Evolutionary conservation across 2,888 invertebrate species (phyloP).

Genomic region (Platycheirus rosarum): DNA sequence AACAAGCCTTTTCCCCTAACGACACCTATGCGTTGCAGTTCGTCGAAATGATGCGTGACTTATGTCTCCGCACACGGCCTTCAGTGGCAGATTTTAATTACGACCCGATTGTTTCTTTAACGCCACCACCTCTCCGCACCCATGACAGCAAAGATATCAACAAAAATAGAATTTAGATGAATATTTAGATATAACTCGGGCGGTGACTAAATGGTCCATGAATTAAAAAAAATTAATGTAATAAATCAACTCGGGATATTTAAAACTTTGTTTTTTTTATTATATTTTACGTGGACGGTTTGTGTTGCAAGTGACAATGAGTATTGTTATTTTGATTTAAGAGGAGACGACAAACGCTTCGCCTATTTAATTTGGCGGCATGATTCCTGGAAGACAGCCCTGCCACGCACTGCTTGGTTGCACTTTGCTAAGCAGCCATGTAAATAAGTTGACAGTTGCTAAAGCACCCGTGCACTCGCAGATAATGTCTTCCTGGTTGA

Average conservation of each 20-base stretch:
- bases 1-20: too few relatives aligned
- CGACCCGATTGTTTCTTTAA: slow-evolving; percentile 37
- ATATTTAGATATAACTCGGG: slow-evolving; percentile 23
- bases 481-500: slow-evolving; percentile 70
- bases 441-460: slow-evolving; percentile 65
- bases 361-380: slow-evolving; percentile 70
- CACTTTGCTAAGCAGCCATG: slow-evolving; percentile 65
- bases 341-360: slow-evolving; percentile 46
- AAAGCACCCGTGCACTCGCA: slow-evolving; percentile 55
- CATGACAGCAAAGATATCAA: slow-evolving; percentile 14
- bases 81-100: slow-evolving; percentile 59
- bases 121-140: not conserved
- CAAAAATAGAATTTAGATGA: slow-evolving; percentile 61
- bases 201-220: slow-evolving; percentile 65
- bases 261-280: slow-evolving; percentile 9
- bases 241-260: slow-evolving; percentile 63
- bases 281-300: not conserved
- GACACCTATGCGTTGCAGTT: too few relatives aligned
- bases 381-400: slow-evolving; percentile 67
- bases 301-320: slow-evolving; percentile 23
- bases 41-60: too few relatives aligned
- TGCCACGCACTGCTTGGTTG: slow-evolving; percentile 37
- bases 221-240: slow-evolving; percentile 57
- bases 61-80: slow-evolving; percentile 40
- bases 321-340: slow-evolving; percentile 39